phyloP scores from a whole-genome alignment of 2,888 invertebrate species.

The Syrista parreyssii region DNA sequence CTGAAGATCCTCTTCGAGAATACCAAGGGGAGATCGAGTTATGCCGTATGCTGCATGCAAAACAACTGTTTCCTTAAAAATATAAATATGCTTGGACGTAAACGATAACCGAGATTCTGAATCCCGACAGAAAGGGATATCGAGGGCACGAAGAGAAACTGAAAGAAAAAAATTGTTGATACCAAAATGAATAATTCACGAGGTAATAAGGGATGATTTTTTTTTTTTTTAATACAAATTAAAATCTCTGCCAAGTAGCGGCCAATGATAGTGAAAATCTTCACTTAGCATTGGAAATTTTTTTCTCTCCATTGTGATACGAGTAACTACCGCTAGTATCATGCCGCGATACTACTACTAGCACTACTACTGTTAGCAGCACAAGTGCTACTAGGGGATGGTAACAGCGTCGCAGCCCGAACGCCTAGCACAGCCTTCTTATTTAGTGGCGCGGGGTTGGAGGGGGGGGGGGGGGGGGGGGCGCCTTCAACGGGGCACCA shows the following conservation, averaged over 20 bases:
- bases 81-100: neutral
- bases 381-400: neutral
- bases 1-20: neutral
- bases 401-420: neutral
- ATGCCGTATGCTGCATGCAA: neutral
- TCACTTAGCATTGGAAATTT: neutral
- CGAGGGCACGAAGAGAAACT: neutral
- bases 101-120: neutral
- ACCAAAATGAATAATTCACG: neutral
- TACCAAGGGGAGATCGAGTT: neutral
- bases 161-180: neutral
- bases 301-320: neutral
- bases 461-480: constrained; percentile 12
- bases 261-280: neutral
- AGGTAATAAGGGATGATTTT: neutral
- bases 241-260: neutral
- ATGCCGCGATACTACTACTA: neutral
- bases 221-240: neutral
- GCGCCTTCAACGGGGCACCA: constrained; percentile 57
- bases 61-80: neutral
- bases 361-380: neutral
- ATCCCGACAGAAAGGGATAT: neutral
- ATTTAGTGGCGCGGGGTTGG: constrained; percentile 11
- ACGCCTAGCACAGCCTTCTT: constrained; percentile 11
- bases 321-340: too few species aligned